phyloP scores from a whole-genome alignment of 2,888 invertebrate genomes.

The Autographa gamma region DNA sequence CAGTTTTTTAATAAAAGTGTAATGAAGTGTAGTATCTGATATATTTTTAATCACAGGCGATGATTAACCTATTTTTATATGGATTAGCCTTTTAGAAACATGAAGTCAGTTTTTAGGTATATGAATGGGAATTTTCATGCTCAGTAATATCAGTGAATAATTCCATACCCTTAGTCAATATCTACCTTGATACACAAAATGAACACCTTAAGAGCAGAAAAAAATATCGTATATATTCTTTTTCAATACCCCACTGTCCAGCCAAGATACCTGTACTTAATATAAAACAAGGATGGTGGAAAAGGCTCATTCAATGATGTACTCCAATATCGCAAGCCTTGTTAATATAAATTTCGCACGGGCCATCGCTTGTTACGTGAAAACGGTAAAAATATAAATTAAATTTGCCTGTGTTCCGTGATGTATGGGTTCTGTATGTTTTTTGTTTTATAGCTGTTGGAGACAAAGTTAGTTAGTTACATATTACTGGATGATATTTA shows the following conservation, averaged over 20 bases:
- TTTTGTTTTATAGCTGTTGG: not conserved
- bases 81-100: no score
- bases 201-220: not conserved
- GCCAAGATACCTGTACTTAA: slow-evolving; percentile 77
- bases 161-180: no score
- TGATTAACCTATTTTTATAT: no score
- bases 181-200: not conserved
- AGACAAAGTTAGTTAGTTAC: not conserved
- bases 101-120: no score
- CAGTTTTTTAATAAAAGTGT: no score
- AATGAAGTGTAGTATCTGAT: no score
- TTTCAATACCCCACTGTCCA: slow-evolving; percentile 20
- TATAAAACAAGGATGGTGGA: slow-evolving; percentile 74
- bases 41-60: no score
- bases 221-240: not conserved
- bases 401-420: slow-evolving; percentile 29
- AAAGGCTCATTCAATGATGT: slow-evolving; percentile 75
- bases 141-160: no score
- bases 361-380: slow-evolving; percentile 42
- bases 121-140: no score
- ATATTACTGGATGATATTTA: not conserved
- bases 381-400: slow-evolving; percentile 47
- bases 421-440: slow-evolving; percentile 30
- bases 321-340: slow-evolving; percentile 73
- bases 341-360: slow-evolving; percentile 77